phyloP scores from a whole-genome alignment of 1,140 invertebrate genomes.

The Drosophila bipectinata region DNA sequence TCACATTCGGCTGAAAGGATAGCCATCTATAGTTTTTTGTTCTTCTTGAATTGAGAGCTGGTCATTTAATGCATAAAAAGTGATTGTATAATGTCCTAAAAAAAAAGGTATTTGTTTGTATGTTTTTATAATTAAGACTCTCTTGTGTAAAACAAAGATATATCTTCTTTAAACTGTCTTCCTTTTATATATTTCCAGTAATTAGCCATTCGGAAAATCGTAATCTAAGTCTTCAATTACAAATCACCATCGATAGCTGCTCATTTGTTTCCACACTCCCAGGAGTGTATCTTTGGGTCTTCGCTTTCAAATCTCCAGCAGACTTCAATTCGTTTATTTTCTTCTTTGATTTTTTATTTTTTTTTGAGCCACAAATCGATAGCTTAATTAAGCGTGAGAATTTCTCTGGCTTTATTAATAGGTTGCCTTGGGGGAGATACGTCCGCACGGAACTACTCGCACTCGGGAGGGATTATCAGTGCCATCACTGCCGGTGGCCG shows the following conservation, averaged over 20 bases:
- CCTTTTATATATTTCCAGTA: neutral
- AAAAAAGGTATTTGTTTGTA: neutral
- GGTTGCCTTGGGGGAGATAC: conserved; percentile 64
- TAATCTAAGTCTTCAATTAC: conserved; percentile 7
- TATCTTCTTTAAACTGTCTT: too few species aligned
- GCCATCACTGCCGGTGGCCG: conserved; percentile 31
- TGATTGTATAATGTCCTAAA: neutral
- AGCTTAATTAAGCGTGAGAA: conserved; percentile 78
- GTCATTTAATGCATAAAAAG: neutral
- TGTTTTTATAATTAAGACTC: neutral
- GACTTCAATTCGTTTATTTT: conserved; percentile 46
- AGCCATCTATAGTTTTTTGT: neutral
- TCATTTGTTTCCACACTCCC: neutral
- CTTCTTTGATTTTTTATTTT: conserved; percentile 23
- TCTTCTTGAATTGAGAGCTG: conserved; percentile 5
- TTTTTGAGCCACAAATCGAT: conserved; percentile 67
- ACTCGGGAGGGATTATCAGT: conserved; percentile 42
- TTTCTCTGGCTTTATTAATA: conserved; percentile 71
- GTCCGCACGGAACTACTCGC: conserved; percentile 48
- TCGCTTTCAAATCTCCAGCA: conserved; percentile 34
- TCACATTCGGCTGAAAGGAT: neutral
- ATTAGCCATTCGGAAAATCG: neutral
- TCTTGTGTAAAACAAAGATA: too few species aligned
- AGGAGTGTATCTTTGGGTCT: conserved; percentile 1
- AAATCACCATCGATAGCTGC: conserved; percentile 27